These are phyloP conservation scores for Amblyornis subalaris DNA, from an alignment of 2,113 vertebrate genomes.

Conservation along the genomic window DNA sequence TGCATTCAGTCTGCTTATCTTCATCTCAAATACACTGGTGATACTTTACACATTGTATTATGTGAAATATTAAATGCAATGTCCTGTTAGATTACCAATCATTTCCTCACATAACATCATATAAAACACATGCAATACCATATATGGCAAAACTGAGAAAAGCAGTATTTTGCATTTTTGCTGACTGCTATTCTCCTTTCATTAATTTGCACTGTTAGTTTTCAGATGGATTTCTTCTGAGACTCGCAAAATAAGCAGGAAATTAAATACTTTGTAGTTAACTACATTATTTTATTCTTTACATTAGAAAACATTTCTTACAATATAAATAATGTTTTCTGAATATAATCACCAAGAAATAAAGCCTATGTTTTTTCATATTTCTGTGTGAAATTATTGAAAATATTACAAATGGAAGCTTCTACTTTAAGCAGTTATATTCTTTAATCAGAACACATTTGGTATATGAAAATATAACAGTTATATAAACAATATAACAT, in stretches of 20 bases:
- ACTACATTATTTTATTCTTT: background rate
- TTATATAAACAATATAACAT: background rate
- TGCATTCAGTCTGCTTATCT: background rate
- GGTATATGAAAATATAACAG: background rate
- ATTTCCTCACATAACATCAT: background rate
- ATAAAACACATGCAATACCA: fast-evolving
- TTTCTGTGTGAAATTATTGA: background rate
- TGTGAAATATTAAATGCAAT: background rate
- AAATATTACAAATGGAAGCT: background rate
- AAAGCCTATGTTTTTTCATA: background rate
- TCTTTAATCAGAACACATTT: background rate
- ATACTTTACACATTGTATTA: background rate
- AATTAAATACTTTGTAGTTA: background rate
- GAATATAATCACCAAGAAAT: background rate
- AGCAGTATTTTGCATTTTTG: background rate
- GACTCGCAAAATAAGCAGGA: background rate
- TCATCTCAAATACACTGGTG: background rate
- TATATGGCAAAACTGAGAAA: background rate
- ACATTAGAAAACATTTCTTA: background rate
- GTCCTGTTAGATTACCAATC: background rate
- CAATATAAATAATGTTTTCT: background rate
- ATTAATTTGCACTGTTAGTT: background rate
- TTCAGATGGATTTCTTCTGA: background rate
- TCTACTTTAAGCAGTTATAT: background rate
- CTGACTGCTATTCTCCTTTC: background rate